Evolutionary conservation across 2,113 vertebrate genomes (phyloP).

Genomic region (Oophaga pumilio): DNA sequence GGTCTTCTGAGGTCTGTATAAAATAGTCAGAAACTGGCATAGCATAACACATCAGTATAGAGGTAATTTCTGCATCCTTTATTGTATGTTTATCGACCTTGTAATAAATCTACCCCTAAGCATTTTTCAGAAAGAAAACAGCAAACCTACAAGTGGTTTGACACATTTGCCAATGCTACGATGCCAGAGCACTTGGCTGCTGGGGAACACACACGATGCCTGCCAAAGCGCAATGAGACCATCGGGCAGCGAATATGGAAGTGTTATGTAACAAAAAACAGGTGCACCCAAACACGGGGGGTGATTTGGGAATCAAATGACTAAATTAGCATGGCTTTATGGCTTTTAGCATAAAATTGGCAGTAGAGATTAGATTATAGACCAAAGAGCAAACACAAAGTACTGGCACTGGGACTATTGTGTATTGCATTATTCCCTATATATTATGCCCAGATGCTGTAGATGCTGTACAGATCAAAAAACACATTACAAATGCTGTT

Average conservation of each 20-base stretch:
- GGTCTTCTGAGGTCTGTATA: neutral
- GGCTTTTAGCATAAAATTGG: neutral
- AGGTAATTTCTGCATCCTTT: neutral
- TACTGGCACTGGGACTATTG: neutral
- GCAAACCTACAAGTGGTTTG: constrained; percentile 20
- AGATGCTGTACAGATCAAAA: neutral
- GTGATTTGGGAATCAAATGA: neutral
- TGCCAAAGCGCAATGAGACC: constrained; percentile 12
- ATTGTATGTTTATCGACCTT: neutral
- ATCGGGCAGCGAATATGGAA: neutral
- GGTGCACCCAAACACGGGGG: constrained; percentile 1
- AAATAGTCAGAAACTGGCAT: neutral
- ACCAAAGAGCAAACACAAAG: neutral
- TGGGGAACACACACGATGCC: neutral
- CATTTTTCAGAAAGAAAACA: neutral
- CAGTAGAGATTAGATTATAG: neutral
- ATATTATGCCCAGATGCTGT: neutral
- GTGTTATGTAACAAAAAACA: constrained; percentile 3
- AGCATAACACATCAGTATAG: neutral
- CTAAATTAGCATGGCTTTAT: neutral
- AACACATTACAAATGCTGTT: neutral
- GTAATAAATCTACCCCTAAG: neutral
- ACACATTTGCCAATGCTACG: constrained; percentile 1
- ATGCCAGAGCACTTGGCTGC: constrained; percentile 35
- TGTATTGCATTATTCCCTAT: neutral